These are phyloP conservation scores for Macrochelys suwanniensis DNA, from an alignment of 2,797 vertebrate genomes.

Conservation along the genomic window DNA sequence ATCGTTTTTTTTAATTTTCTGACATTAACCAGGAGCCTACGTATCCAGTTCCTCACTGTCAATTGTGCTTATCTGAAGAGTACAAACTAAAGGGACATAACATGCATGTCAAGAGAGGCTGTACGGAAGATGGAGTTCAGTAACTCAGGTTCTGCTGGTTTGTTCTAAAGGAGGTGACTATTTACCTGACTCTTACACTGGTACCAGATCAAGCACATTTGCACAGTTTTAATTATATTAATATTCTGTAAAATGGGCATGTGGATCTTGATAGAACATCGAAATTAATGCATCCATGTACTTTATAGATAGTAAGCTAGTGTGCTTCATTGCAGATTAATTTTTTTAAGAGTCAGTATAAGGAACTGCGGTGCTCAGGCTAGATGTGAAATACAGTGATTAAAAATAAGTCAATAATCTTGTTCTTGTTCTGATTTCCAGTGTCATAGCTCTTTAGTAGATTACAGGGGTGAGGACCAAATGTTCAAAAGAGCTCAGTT, in stretches of 20 bases:
- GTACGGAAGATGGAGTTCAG: constrained; percentile 57
- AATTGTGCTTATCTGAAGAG: constrained; percentile 63
- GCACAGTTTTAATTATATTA: background rate
- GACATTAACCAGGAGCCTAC: constrained; percentile 56
- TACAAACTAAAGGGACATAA: constrained; percentile 27
- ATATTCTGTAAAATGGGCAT: background rate
- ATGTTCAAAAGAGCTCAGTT: background rate
- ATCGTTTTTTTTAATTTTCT: constrained; percentile 17
- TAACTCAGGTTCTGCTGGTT: constrained; percentile 42
- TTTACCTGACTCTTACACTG: constrained; percentile 10
- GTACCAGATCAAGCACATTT: background rate
- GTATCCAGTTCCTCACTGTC: constrained; percentile 60
- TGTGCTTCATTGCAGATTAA: background rate
- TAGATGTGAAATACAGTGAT: background rate
- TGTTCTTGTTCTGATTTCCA: constrained; percentile 14
- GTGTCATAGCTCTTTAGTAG: background rate
- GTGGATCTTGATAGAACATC: background rate
- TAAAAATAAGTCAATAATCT: background rate
- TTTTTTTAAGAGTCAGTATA: background rate
- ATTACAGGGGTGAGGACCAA: background rate
- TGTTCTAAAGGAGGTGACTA: constrained; percentile 35
- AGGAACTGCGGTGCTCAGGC: background rate
- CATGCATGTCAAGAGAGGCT: background rate
- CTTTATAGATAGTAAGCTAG: background rate
- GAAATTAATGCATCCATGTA: background rate